Evolutionary conservation across 2,113 vertebrate species (phyloP).

Genomic region (Rhea americana): DNA sequence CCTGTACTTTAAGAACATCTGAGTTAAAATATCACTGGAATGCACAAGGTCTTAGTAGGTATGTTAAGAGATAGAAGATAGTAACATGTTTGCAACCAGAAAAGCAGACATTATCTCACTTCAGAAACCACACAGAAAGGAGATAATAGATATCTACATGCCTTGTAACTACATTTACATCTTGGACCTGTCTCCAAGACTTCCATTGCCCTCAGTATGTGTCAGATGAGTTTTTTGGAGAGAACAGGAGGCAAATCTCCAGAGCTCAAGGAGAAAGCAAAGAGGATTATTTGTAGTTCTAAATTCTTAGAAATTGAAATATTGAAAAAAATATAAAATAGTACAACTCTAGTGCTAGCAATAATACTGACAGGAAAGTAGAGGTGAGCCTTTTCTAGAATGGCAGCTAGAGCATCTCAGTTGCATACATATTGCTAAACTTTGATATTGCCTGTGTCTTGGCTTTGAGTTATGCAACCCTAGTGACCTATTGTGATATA

Average conservation of each 20-base stretch:
- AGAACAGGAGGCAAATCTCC: background rate
- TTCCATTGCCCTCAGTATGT: background rate
- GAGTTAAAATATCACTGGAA: background rate
- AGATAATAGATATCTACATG: background rate
- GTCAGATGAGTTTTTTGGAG: background rate
- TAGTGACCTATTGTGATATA: background rate
- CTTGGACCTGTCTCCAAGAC: background rate
- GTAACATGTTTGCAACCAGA: background rate
- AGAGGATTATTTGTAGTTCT: background rate
- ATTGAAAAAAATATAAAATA: background rate
- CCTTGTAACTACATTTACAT: background rate
- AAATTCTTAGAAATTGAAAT: background rate
- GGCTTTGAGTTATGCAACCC: background rate
- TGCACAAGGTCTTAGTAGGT: background rate
- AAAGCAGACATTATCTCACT: background rate
- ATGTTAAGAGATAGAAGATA: background rate
- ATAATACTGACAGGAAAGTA: background rate
- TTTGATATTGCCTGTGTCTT: background rate
- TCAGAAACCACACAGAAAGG: background rate
- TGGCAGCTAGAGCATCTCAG: background rate
- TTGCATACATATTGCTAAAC: background rate
- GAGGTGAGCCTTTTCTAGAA: background rate
- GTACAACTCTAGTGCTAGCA: background rate
- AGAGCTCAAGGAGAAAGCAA: background rate
- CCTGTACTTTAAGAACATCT: background rate